Evolutionary conservation across 2,113 vertebrate genomes (phyloP).

Genomic region (Capricornis sumatraensis): DNA sequence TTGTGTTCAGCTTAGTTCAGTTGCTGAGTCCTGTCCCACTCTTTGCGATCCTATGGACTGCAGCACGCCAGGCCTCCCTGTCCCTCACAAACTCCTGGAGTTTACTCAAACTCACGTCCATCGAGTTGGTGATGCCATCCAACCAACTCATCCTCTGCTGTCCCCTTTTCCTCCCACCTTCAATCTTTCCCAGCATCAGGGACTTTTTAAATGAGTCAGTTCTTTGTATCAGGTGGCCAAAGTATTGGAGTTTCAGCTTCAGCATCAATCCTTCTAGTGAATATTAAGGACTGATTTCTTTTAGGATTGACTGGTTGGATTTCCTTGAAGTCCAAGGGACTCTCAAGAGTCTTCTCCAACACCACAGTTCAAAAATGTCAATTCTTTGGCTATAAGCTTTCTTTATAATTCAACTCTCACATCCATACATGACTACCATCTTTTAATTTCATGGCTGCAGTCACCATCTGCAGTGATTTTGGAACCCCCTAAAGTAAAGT

Average conservation of each 20-base stretch:
- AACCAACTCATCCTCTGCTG: neutral
- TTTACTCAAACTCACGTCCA: neutral
- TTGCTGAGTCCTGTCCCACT: neutral
- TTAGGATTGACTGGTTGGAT: neutral
- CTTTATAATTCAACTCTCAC: neutral
- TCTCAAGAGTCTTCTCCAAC: neutral
- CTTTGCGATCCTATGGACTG: neutral
- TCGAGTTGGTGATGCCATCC: neutral
- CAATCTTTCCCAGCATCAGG: neutral
- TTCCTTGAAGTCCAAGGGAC: neutral
- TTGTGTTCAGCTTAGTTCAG: neutral
- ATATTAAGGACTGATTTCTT: neutral
- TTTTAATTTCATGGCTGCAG: neutral
- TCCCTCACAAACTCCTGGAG: neutral
- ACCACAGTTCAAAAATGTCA: neutral
- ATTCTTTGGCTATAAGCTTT: neutral
- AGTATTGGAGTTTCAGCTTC: neutral
- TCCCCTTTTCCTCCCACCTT: neutral
- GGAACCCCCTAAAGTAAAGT: neutral
- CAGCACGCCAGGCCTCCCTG: neutral
- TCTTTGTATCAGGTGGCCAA: neutral
- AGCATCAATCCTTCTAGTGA: neutral
- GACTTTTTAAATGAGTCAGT: neutral
- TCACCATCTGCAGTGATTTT: neutral
- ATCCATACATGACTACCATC: neutral